Base-by-base conservation (phyloP, 2,113 vertebrate genomes). In the Pogonocichla stellata region DNA sequence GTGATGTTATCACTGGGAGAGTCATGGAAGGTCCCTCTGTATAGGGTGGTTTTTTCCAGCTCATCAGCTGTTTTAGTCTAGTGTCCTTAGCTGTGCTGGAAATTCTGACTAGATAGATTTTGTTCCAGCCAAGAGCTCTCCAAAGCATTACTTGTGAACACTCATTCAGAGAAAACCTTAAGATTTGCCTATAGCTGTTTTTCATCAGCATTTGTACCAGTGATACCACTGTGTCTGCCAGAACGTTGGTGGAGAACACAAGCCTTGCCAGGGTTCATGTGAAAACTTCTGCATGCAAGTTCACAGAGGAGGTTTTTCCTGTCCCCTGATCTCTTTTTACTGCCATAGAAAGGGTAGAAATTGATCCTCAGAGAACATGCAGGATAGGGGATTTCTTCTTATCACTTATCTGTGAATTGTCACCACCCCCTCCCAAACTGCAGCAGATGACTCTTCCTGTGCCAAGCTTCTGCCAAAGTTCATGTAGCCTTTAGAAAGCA, bases 121-220 rank as follows among this genome's bases (percentile, higher is more conserved):
- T 69, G 54, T 87, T 95, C 54, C 74, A 73, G 58, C 24, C 84
- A 62, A 93, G 62, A 88, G 66, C 71, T 89, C 84, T 57, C 77
- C 74, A 80, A 92, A 94, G 58, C 48, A 14, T 57, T 48, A 8
- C 79, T 79, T 81, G 45, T 40, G 81, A 94, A 80, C 54, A 90
- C 45, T 95, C 87, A 96, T 95, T 95, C 42, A 70, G 93, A 89
- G 94, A 95, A 96, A 94, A 64, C 73, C 84, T 43, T 18, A 36
- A 92, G 67, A 75, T 85, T 85, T 91, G 50, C 89, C 73, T 88
- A 4, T 14, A 28, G n/a, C 4, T 81, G 70, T 60, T 92, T 95
- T 65, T 79, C 54, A 80, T 42, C 58, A 86, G 33, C 66, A 16
- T 54, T 79, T 75, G 84, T 70, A 72, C 83, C 77, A 69, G 48